Percentiles rank a stretch among this genome's conserved stretches.
Conservation (phyloP, 2,888 invertebrate species). For the Reticulitermes lucifugus region DNA sequence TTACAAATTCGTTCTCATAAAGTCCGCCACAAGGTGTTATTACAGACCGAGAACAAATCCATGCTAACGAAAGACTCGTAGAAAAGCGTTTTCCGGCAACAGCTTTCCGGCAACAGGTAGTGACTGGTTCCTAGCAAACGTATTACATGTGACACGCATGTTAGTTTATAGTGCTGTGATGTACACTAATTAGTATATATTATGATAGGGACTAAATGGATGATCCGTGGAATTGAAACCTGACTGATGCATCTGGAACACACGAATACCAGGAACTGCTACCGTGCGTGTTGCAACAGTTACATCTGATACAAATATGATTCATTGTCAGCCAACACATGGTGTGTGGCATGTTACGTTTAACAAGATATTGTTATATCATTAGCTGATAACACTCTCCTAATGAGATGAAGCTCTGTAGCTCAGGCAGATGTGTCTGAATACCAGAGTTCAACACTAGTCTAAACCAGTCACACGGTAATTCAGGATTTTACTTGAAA, state of each 20-base stretch:
- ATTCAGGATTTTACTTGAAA: too few relatives aligned
- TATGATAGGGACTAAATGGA: not conserved
- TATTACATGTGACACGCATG: not conserved
- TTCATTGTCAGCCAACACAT: not conserved
- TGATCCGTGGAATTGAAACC: not conserved
- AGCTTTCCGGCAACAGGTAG: too few relatives aligned
- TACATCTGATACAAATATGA: not conserved
- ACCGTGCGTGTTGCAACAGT: not conserved
- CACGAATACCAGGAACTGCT: not conserved
- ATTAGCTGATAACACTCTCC: not conserved
- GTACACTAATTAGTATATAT: not conserved
- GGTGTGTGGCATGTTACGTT: not conserved
- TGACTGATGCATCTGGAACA: not conserved
- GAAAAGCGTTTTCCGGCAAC: too few relatives aligned
- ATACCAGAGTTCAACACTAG: not conserved
- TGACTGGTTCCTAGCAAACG: too few relatives aligned
- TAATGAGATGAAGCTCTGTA: not conserved
- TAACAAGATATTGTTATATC: not conserved
- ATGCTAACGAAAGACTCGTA: too few relatives aligned
- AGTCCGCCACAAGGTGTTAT: too few relatives aligned
- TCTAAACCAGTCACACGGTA: too few relatives aligned
- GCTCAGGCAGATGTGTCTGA: not conserved
- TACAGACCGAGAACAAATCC: too few relatives aligned
- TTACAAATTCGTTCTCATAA: too few relatives aligned
- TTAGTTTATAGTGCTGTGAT: not conserved